Evolutionary conservation across 2,888 invertebrate species (phyloP).

Genomic region (Lampropteryx suffumata): DNA sequence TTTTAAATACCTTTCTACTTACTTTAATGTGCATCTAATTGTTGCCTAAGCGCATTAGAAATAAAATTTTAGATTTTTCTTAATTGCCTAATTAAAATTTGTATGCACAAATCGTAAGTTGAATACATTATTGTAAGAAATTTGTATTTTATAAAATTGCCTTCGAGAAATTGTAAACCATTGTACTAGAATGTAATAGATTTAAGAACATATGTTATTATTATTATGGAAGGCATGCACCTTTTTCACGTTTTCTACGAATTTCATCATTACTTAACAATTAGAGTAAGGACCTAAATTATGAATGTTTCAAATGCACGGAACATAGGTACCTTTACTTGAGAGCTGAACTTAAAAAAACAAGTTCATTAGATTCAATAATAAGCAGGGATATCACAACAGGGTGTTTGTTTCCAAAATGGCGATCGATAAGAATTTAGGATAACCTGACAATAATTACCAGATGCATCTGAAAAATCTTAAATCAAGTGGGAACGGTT

Average conservation of each 20-base stretch:
- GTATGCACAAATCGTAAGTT: slow-evolving; percentile 25
- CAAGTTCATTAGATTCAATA: slow-evolving; percentile 33
- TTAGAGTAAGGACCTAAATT: slow-evolving; percentile 17
- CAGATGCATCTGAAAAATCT: slow-evolving; percentile 46
- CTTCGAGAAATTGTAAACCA: slow-evolving; percentile 26
- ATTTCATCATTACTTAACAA: slow-evolving; percentile 26
- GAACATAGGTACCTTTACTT: slow-evolving; percentile 11
- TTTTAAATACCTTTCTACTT: slow-evolving; percentile 14
- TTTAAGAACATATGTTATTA: slow-evolving; percentile 13
- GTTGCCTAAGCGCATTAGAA: slow-evolving; percentile 8
- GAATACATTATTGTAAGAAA: slow-evolving; percentile 13
- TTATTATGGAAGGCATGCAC: slow-evolving; percentile 19
- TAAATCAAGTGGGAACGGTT: slow-evolving; percentile 39
- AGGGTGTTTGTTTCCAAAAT: slow-evolving; percentile 64
- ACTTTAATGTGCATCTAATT: slow-evolving; percentile 10
- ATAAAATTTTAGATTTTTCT: slow-evolving; percentile 9
- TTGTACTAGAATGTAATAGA: slow-evolving; percentile 14
- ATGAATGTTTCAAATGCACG: slow-evolving; percentile 16
- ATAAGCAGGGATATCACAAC: slow-evolving; percentile 61
- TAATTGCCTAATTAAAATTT: slow-evolving; percentile 17
- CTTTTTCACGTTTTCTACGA: slow-evolving; percentile 24
- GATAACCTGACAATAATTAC: slow-evolving; percentile 78
- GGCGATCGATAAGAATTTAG: slow-evolving; percentile 70
- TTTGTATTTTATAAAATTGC: slow-evolving; percentile 25
- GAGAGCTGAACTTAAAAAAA: slow-evolving; percentile 19